Conservation (phyloP, 2,113 vertebrate species). For the Holacanthus passer region DNA sequence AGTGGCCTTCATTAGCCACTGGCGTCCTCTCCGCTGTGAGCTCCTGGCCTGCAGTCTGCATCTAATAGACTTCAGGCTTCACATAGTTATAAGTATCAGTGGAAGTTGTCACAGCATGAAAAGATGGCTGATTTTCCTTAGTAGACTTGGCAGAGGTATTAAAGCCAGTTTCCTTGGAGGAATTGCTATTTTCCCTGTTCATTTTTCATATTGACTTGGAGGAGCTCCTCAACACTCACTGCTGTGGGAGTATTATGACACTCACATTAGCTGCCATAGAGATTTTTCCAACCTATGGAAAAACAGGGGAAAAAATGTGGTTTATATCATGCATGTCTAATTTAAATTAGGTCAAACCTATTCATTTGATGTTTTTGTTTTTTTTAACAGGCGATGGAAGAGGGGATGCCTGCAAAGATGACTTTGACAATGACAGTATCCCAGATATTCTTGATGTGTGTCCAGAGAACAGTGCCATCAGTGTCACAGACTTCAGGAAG, state of each 20-base stretch:
- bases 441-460: conserved; percentile 96
- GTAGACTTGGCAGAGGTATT: conserved; percentile 59
- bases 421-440: conserved; percentile 96
- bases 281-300: conserved; percentile 40
- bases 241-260: conserved; percentile 51
- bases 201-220: conserved; percentile 61
- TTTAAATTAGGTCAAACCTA: conserved; percentile 36
- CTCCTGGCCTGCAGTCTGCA: conserved; percentile 56
- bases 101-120: conserved; percentile 72
- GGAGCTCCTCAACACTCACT: conserved; percentile 15
- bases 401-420: conserved; percentile 96
- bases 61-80: conserved; percentile 69
- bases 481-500: conserved; percentile 96
- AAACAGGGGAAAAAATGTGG: conserved; percentile 6
- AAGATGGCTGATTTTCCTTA: conserved; percentile 64
- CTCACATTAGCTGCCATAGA: conserved; percentile 36
- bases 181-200: conserved; percentile 60
- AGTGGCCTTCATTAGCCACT: conserved; percentile 60
- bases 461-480: conserved; percentile 95
- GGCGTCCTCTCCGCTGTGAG: conserved; percentile 48
- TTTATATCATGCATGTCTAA: conserved; percentile 13
- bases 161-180: conserved; percentile 55
- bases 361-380: conserved; percentile 16
- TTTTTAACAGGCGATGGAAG: conserved; percentile 90
- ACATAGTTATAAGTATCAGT: conserved; percentile 70